These are phyloP conservation scores for Diploscapter pachys DNA, from an alignment of 1,140 invertebrate species.

Conservation along the genomic window DNA sequence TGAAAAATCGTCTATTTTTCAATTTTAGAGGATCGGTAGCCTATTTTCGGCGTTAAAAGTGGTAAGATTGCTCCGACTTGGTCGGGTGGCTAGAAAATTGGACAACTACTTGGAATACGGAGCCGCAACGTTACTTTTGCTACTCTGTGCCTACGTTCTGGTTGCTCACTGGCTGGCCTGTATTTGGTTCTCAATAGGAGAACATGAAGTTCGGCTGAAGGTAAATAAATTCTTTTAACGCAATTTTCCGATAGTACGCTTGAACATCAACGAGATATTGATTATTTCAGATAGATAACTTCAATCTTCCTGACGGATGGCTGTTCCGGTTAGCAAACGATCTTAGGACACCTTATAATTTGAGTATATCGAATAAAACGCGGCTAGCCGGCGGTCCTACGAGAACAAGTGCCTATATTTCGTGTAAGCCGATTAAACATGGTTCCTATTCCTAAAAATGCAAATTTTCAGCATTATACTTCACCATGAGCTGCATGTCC, in stretches of 20 bases:
- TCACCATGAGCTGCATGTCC: conserved; percentile 99
- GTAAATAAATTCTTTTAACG: conserved; percentile 38
- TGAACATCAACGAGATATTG: no score
- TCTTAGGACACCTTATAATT: conserved; percentile 53
- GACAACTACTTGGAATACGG: conserved; percentile 99
- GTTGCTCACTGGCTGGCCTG: conserved; percentile 98
- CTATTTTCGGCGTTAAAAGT: conserved; percentile 98
- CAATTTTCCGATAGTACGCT: background rate
- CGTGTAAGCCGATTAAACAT: conserved; percentile 27
- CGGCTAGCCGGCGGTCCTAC: conserved; percentile 60
- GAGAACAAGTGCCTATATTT: conserved; percentile 63
- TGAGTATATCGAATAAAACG: conserved; percentile 49
- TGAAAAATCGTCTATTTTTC: conserved; percentile 5
- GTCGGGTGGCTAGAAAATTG: conserved; percentile 92
- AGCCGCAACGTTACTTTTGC: conserved; percentile 93
- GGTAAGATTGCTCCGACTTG: conserved; percentile 86
- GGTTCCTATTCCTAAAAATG: background rate
- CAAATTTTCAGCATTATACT: conserved; percentile 81
- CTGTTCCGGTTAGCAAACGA: conserved; percentile 53
- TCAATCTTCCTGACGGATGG: conserved; percentile 47
- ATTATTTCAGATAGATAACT: conserved; percentile 35
- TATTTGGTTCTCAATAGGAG: conserved; percentile 72
- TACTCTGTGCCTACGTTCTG: conserved; percentile 96
- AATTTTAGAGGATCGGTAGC: conserved; percentile 85
- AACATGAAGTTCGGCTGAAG: conserved; percentile 50